These are phyloP conservation scores for Oncorhynchus masou DNA, from an alignment of 2,113 vertebrate genomes.

Conservation along the genomic window DNA sequence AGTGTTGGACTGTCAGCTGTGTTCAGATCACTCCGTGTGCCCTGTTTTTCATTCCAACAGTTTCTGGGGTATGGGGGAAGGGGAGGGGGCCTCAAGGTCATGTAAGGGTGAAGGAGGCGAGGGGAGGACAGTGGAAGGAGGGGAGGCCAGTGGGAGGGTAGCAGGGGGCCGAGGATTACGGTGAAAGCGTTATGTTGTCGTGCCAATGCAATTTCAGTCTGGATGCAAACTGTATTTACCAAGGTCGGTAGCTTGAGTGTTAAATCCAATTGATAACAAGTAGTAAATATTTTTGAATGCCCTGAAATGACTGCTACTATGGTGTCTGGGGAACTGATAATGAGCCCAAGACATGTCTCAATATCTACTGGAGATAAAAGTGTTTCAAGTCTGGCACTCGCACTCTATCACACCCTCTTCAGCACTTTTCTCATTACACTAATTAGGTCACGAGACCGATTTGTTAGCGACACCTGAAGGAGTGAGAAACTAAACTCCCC, in stretches of 20 bases:
- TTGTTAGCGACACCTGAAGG: constrained; percentile 32
- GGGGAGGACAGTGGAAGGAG: constrained; percentile 23
- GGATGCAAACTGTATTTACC: not conserved
- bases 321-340: not conserved
- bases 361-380: not conserved
- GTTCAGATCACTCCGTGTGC: constrained; percentile 37
- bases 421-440: not conserved
- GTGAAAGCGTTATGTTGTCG: not conserved
- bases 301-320: not conserved
- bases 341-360: not conserved
- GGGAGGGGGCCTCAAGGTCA: constrained; percentile 7
- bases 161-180: constrained; percentile 20
- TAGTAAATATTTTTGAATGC: not conserved
- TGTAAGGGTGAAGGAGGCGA: constrained; percentile 25
- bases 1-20: constrained; percentile 26
- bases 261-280: not conserved
- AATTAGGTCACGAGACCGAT: constrained; percentile 24
- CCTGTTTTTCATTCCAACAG: constrained; percentile 40
- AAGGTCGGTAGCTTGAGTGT: not conserved
- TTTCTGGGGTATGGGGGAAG: constrained; percentile 14
- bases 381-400: not conserved
- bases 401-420: not conserved
- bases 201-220: not conserved
- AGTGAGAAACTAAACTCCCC: constrained; percentile 25
- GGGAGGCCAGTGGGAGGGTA: constrained; percentile 28